Evolutionary conservation across 2,113 vertebrate genomes (phyloP).

Genomic region (Zosterops lateralis): DNA sequence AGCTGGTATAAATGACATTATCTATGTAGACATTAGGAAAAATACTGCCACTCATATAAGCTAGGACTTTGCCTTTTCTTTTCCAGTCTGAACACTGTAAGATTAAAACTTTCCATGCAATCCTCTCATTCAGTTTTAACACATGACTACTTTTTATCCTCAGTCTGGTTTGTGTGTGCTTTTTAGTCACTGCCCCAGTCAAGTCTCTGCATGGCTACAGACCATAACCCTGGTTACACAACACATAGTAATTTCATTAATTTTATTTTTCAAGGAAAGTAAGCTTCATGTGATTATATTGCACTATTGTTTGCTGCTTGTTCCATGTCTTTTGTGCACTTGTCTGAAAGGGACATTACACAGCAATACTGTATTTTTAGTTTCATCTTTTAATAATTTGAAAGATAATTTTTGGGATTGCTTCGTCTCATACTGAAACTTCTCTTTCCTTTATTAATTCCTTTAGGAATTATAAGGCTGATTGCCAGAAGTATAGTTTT

Average conservation of each 20-base stretch:
- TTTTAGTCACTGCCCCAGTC: neutral
- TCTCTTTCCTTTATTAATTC: neutral
- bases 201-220: neutral
- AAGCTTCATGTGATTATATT: neutral
- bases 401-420: neutral
- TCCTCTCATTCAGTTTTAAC: neutral
- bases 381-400: neutral
- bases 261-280: neutral
- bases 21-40: neutral
- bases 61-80: neutral
- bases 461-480: neutral
- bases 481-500: neutral
- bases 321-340: neutral
- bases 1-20: neutral
- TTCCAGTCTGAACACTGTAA: neutral
- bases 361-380: neutral
- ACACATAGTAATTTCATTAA: neutral
- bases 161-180: neutral
- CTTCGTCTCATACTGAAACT: neutral
- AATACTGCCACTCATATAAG: neutral
- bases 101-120: neutral
- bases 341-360: neutral
- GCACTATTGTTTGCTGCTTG: neutral
- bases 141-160: neutral
- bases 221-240: neutral